Base-by-base conservation (phyloP, 2,113 vertebrate genomes). In the Columba janthina region DNA sequence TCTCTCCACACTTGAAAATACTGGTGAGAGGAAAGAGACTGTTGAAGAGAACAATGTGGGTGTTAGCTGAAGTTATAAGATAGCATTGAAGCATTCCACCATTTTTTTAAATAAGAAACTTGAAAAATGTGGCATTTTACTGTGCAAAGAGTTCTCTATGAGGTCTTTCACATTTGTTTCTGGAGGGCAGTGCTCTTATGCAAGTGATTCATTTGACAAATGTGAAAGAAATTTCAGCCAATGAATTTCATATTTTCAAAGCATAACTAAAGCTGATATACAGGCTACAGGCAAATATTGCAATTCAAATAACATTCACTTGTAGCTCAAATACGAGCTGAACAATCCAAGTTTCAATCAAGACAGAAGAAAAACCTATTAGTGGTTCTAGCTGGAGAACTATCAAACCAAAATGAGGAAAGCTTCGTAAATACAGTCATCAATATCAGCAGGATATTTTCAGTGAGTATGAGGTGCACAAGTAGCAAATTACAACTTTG, bases 211-310 rank as follows among this genome's bases (percentile, higher is more conserved):
- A 84, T 77, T 74, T 78, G 72, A 96, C 60, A 94, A 93, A 94
- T 85, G 54, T 94, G 72, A 91, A 81, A 76, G 67, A 84, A 88
- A 91, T 91, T 97, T 93, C 48, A 92, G 74, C 84, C 88, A 95
- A 95, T 75, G 64, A 83, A 77, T 82, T 95, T 88, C n/a, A 15
- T 72, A 62, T 69, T 93, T 95, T 94, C n/a, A 50, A 54, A 79
- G 64, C 22, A 65, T 90, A 94, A 86, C 75, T 89, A 89, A 94
- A 89, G 40, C 29, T 85, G 66, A 88, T 94, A 56, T 73, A 56
- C 38, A 92, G 72, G 54, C 72, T 93, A 81, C 50, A 93, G 86
- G 79, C 85, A 92, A 93, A 67, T 65, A 60, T 28, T 93, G 53
- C 60, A 78, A 74, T 85, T 97, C 71, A 93, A 85, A 67, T 94